These are phyloP conservation scores for Limnephilus marmoratus DNA, from an alignment of 2,888 invertebrate species.

Conservation along the genomic window DNA sequence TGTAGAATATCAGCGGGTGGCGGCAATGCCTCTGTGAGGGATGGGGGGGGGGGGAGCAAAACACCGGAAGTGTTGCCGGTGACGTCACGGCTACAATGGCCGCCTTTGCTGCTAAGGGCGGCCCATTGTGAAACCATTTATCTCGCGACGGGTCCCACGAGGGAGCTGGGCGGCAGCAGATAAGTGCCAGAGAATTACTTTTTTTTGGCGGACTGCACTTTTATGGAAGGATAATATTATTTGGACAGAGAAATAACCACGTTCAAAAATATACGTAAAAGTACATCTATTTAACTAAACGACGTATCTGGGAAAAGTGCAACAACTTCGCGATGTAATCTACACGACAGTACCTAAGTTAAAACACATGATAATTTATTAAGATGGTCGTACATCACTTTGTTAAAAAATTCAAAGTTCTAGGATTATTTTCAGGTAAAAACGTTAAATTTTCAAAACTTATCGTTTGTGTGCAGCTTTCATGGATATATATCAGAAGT, in stretches of 20 bases:
- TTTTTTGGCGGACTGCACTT: constrained; percentile 28
- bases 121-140: constrained; percentile 54
- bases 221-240: constrained; percentile 18
- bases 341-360: no score
- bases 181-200: constrained; percentile 18
- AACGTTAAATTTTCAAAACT: no score
- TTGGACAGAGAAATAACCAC: not conserved
- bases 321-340: no score
- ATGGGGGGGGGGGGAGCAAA: constrained; percentile 45
- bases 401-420: no score
- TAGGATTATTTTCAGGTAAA: no score
- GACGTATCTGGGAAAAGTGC: no score
- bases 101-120: constrained; percentile 49
- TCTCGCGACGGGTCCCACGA: constrained; percentile 29
- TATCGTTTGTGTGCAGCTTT: no score
- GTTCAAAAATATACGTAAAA: not conserved
- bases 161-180: constrained; percentile 26
- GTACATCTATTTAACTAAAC: no score
- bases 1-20: constrained; percentile 15
- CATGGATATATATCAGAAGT: no score
- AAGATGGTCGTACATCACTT: no score
- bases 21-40: not conserved
- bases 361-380: no score
- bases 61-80: constrained; percentile 61
- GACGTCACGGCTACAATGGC: constrained; percentile 56